Conservation (phyloP, 2,113 vertebrate genomes). For the Pristiophorus japonicus region DNA sequence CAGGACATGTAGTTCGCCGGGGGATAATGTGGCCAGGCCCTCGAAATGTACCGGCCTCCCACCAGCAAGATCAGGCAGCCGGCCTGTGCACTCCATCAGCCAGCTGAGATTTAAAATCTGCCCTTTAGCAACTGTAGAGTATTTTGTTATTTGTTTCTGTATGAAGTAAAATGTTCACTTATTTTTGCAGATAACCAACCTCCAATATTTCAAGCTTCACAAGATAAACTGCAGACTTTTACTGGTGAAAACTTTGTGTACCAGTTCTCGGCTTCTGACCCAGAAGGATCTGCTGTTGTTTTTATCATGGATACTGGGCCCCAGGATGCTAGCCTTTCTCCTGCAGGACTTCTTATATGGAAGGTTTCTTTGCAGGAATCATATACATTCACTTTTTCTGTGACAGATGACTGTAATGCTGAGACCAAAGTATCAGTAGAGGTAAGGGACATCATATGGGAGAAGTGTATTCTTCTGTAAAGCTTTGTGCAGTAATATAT, state of each 20-base stretch:
- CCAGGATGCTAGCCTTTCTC: conserved; percentile 63
- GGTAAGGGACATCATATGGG: conserved; percentile 52
- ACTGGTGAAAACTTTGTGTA: conserved; percentile 70
- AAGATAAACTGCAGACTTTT: conserved; percentile 61
- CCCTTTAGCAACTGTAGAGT: background rate
- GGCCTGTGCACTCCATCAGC: background rate
- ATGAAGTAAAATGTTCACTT: background rate
- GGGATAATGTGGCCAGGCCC: background rate
- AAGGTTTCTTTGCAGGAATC: conserved; percentile 51
- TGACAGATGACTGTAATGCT: conserved; percentile 69
- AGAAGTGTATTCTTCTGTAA: background rate
- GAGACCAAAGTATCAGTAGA: conserved; percentile 57
- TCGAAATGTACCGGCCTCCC: background rate
- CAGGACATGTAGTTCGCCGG: background rate
- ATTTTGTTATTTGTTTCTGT: background rate
- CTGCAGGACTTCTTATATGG: conserved; percentile 73
- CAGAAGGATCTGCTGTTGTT: conserved; percentile 67
- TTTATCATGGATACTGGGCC: conserved; percentile 70
- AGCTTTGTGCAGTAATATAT: background rate
- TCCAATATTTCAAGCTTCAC: conserved; percentile 60
- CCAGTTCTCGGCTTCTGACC: conserved; percentile 72
- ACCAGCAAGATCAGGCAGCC: background rate
- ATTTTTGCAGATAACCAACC: conserved; percentile 65
- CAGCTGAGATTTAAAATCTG: background rate
- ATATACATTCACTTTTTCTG: conserved; percentile 59